Evolutionary conservation across 2,113 vertebrate species (phyloP).

Genomic region (Tupaia chinensis): DNA sequence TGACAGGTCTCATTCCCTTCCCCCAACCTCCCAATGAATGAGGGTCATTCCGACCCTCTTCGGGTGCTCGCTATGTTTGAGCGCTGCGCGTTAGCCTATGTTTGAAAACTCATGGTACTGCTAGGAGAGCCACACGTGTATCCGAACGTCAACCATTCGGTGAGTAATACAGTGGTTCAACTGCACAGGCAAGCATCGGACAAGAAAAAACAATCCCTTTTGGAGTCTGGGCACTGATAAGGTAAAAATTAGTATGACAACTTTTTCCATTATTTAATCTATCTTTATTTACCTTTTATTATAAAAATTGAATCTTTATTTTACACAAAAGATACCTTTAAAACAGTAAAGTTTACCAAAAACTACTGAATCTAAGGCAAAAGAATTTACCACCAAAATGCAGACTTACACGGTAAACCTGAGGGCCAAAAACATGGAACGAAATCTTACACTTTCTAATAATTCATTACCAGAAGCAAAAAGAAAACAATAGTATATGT

Average conservation of each 20-base stretch:
- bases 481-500: background rate
- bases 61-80: background rate
- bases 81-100: background rate
- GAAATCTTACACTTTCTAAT: constrained; percentile 50
- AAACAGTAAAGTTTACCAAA: constrained; percentile 74
- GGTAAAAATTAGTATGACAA: background rate
- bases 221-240: background rate
- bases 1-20: background rate
- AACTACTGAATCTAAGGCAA: constrained; percentile 56
- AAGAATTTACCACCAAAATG: constrained; percentile 53
- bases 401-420: constrained; percentile 70
- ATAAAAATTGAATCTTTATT: constrained; percentile 69
- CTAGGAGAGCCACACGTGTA: background rate
- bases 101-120: background rate
- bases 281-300: constrained; percentile 75
- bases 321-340: constrained; percentile 76
- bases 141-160: background rate
- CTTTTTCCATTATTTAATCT: constrained; percentile 1
- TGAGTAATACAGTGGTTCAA: too few species aligned
- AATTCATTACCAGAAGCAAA: constrained; percentile 56
- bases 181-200: background rate
- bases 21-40: too few species aligned
- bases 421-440: constrained; percentile 47
- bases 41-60: background rate
- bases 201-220: background rate